These are phyloP conservation scores for Petrocephalus microphthalmus DNA, from an alignment of 2,113 vertebrate genomes.

Conservation along the genomic window DNA sequence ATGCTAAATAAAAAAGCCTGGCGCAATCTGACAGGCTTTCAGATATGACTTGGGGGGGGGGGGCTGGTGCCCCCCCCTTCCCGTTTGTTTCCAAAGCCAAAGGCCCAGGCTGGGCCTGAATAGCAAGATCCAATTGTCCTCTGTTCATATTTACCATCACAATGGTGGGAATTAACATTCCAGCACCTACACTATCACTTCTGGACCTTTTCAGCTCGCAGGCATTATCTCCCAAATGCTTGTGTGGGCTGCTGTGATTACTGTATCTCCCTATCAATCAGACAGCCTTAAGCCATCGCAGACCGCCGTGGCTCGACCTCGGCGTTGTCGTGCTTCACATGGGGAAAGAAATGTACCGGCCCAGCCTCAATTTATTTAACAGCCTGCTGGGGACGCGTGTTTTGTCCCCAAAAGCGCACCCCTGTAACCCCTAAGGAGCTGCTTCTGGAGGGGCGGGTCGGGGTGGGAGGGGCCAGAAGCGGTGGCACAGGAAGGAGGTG, in stretches of 20 bases:
- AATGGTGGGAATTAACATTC: constrained; percentile 77
- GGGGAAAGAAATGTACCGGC: neutral
- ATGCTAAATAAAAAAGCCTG: constrained; percentile 46
- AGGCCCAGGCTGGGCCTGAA: constrained; percentile 59
- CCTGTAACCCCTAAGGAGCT: neutral
- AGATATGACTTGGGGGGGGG: constrained; percentile 59
- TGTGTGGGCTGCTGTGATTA: constrained; percentile 36
- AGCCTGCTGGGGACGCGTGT: neutral
- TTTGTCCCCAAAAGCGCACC: neutral
- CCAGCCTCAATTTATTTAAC: neutral
- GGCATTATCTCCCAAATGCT: constrained; percentile 51
- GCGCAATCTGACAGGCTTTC: constrained; percentile 76
- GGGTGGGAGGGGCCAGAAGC: neutral
- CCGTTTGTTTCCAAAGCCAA: constrained; percentile 70
- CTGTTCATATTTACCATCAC: constrained; percentile 74
- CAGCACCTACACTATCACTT: constrained; percentile 58
- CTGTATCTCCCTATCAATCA: constrained; percentile 28
- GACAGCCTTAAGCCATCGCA: neutral
- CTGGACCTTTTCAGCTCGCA: constrained; percentile 49
- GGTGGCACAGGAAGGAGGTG: neutral
- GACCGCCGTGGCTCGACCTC: neutral
- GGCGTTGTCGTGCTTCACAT: neutral
- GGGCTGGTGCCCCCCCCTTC: constrained; percentile 51
- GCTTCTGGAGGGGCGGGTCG: neutral
- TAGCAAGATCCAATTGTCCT: constrained; percentile 60